Conservation (phyloP, 2,888 invertebrate species). For the Mesorhabditis sp. region DNA sequence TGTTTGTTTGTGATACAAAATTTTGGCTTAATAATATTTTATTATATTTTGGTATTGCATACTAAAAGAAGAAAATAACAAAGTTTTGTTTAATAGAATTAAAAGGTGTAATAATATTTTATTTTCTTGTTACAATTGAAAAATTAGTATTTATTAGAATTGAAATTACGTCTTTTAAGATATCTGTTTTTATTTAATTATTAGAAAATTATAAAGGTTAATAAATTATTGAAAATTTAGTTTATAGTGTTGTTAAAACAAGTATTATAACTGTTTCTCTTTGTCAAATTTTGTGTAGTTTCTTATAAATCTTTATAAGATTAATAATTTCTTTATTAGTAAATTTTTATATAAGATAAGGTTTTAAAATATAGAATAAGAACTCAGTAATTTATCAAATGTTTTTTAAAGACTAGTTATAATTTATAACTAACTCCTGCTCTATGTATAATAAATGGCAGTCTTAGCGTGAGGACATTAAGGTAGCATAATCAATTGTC, state of each 20-base stretch:
- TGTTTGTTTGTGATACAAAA: constrained; percentile 39
- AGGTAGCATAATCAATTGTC: constrained; percentile 78
- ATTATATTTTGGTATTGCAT: constrained; percentile 37
- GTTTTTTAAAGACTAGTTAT: constrained; percentile 47
- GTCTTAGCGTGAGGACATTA: constrained; percentile 76
- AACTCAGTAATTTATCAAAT: constrained; percentile 57
- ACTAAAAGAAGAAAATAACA: constrained; percentile 66
- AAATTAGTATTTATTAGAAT: constrained; percentile 33
- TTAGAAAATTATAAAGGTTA: constrained; percentile 39
- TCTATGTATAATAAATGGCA: constrained; percentile 76
- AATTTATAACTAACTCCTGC: constrained; percentile 72
- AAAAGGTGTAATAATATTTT: constrained; percentile 30
- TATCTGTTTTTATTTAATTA: constrained; percentile 33
- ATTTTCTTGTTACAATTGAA: constrained; percentile 40
- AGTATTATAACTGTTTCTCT: constrained; percentile 23
- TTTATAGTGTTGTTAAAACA: too few species aligned
- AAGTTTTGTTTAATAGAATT: constrained; percentile 31
- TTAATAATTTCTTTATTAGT: background rate
- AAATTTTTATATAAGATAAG: constrained; percentile 27
- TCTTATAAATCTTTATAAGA: constrained; percentile 10
- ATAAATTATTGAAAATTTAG: constrained; percentile 25
- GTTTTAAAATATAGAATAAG: constrained; percentile 34
- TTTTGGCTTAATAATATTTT: constrained; percentile 27
- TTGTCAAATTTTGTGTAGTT: constrained; percentile 19
- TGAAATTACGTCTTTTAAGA: constrained; percentile 39